phyloP scores from a whole-genome alignment of 1,140 invertebrate genomes.

The Fopius arisanus region DNA sequence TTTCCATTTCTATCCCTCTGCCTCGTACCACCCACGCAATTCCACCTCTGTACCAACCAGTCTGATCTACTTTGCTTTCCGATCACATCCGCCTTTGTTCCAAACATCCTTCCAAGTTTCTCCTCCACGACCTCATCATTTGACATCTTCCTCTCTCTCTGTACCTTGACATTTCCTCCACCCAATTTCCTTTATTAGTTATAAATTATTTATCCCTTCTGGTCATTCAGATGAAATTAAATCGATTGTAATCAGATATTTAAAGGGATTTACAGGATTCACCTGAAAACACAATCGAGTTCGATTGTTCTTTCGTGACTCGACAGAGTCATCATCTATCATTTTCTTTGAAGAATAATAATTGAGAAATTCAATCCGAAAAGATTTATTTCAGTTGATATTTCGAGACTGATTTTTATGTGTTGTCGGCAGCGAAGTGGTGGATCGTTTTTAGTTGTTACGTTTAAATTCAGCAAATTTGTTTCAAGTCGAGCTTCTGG shows the following conservation, averaged over 20 bases:
- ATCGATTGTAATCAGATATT: neutral
- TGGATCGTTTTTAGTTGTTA: no score
- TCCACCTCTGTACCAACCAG: conserved; percentile 15
- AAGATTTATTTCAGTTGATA: no score
- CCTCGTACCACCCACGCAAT: conserved; percentile 44
- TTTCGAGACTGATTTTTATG: no score
- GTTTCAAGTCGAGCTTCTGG: neutral
- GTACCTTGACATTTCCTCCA: neutral
- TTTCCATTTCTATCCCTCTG: conserved; percentile 62
- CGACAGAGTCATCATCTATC: no score
- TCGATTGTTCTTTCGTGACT: no score
- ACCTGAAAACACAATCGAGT: no score
- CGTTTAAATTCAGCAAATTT: conserved; percentile 4
- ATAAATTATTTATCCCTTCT: neutral
- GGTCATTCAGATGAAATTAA: neutral
- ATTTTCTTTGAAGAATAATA: no score
- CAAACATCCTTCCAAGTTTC: conserved; percentile 45
- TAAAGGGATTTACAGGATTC: no score
- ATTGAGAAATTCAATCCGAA: no score
- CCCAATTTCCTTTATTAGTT: neutral
- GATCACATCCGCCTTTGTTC: conserved; percentile 53
- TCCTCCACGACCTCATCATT: conserved; percentile 26
- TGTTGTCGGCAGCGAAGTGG: no score
- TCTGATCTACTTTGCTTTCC: conserved; percentile 43
- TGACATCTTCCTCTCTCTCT: conserved; percentile 35